These are phyloP conservation scores for Bruchidius siliquastri DNA, from an alignment of 2,888 invertebrate species.

Conservation along the genomic window DNA sequence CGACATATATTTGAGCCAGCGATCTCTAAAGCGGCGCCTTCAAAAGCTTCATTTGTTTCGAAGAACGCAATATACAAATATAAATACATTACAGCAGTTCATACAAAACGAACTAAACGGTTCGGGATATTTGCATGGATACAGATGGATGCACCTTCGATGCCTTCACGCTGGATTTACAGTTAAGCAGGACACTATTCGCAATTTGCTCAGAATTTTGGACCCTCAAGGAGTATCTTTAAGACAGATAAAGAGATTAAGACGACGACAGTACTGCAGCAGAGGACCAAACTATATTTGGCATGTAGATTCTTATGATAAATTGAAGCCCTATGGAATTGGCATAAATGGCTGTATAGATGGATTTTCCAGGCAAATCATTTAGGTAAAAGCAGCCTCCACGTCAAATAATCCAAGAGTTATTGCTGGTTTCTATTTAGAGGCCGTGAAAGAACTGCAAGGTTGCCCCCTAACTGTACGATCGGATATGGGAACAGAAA, in stretches of 20 bases:
- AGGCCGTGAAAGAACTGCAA: conserved; percentile 7
- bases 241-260: conserved; percentile 13
- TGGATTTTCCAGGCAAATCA: conserved; percentile 16
- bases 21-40: too few relatives aligned
- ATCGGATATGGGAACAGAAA: conserved; percentile 22
- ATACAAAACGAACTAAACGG: too few relatives aligned
- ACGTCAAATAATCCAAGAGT: conserved; percentile 16
- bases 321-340: conserved; percentile 19
- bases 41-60: too few relatives aligned
- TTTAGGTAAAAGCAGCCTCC: conserved; percentile 15
- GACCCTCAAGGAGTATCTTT: conserved; percentile 6
- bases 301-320: conserved; percentile 21
- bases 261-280: conserved; percentile 15
- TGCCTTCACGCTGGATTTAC: too few relatives aligned
- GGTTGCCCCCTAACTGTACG: conserved; percentile 15
- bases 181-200: background rate
- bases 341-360: conserved; percentile 14
- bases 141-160: too few relatives aligned
- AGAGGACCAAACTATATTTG: conserved; percentile 17
- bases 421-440: conserved; percentile 16
- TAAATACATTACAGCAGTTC: too few relatives aligned
- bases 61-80: too few relatives aligned
- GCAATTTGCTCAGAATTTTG: background rate
- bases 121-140: too few relatives aligned
- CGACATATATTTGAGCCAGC: too few relatives aligned